A percentile compares a stretch with the other conserved stretches of the same genome.
Conservation (phyloP, 53 echinoderm and acorn worm genomes). For the Mesocentrotus franciscanus region DNA sequence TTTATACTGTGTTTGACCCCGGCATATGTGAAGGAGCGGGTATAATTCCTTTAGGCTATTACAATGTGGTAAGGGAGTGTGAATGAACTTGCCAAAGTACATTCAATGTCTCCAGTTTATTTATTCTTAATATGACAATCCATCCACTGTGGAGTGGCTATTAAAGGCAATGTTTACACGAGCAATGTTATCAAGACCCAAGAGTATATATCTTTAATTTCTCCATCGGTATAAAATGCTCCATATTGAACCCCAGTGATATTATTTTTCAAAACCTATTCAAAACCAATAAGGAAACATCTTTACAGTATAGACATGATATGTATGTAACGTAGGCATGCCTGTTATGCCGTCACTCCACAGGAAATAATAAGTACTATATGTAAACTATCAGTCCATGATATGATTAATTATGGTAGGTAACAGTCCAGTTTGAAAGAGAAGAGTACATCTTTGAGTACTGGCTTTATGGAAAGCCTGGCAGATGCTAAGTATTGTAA, state of each 20-base stretch:
- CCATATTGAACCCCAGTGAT: background rate
- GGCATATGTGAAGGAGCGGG: too few species aligned
- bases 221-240: background rate
- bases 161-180: background rate
- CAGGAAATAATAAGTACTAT: constrained; percentile 34
- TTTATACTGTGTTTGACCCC: too few species aligned
- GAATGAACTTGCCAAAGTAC: constrained; percentile 31
- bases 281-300: background rate
- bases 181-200: background rate
- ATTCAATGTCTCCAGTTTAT: constrained; percentile 1
- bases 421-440: background rate
- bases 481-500: background rate
- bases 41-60: background rate
- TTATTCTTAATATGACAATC: constrained; percentile 7
- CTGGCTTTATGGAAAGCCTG: constrained; percentile 16
- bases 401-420: background rate
- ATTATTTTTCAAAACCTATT: background rate
- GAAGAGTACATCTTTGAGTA: background rate
- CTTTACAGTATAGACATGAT: background rate
- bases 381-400: constrained; percentile 12
- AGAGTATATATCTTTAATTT: background rate
- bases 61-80: background rate
- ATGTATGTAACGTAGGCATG: background rate
- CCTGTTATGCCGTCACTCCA: background rate
- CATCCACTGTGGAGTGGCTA: constrained; percentile 49